Conservation (phyloP, 1,140 invertebrate genomes). For the Tetragnatha versicolor region DNA sequence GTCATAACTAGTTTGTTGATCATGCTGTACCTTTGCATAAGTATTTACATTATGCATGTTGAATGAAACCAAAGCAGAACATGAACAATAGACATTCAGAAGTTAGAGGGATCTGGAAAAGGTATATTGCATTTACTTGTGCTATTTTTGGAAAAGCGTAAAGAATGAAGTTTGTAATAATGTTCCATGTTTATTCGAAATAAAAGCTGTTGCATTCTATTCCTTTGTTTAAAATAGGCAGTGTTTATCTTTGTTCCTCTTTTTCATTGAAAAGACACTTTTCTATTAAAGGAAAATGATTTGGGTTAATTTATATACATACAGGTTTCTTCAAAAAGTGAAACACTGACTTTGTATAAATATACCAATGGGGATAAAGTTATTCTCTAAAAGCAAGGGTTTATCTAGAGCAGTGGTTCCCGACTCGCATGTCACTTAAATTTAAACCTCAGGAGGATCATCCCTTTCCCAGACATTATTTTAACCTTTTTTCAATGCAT, state of each 20-base stretch:
- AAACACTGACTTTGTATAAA: too few species aligned
- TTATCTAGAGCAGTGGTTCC: too few species aligned
- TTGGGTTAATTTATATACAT: too few species aligned
- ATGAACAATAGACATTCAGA: slow-evolving; percentile 49
- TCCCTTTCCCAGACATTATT: too few species aligned
- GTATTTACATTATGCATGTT: slow-evolving; percentile 42
- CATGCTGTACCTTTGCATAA: slow-evolving; percentile 31
- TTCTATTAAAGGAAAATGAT: too few species aligned
- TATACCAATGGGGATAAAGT: too few species aligned
- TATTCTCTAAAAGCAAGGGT: too few species aligned
- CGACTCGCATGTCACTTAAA: too few species aligned
- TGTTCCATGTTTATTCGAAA: slow-evolving; percentile 58
- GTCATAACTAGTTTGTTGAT: slow-evolving; percentile 38
- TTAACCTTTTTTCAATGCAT: too few species aligned
- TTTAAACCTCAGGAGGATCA: too few species aligned
- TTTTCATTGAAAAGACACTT: too few species aligned
- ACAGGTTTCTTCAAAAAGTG: too few species aligned
- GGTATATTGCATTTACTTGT: slow-evolving; percentile 56
- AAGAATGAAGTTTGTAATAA: slow-evolving; percentile 56
- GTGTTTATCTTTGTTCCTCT: neutral
- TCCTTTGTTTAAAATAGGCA: slow-evolving; percentile 30
- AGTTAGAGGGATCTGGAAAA: slow-evolving; percentile 49
- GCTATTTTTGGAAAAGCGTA: slow-evolving; percentile 57
- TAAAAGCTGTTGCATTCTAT: slow-evolving; percentile 57
- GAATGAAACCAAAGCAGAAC: slow-evolving; percentile 27